Conservation (phyloP, 1,140 invertebrate genomes). For the Drosophila nannoptera region DNA sequence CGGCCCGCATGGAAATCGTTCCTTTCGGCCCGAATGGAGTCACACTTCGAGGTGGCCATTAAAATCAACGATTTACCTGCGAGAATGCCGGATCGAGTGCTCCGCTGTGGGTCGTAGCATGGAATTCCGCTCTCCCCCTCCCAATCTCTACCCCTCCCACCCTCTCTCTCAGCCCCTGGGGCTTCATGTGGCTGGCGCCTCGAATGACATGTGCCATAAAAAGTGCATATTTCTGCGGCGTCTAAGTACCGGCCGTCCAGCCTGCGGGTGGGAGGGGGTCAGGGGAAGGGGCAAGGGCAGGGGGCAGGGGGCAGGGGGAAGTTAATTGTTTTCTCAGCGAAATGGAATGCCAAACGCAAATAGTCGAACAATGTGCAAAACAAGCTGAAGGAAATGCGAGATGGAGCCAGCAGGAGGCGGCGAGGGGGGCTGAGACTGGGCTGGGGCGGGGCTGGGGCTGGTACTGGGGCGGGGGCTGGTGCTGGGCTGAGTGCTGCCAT, state of each 20-base stretch:
- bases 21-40: slow-evolving; percentile 4
- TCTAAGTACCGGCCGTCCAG: slow-evolving; percentile 32
- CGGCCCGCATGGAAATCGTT: too few species aligned
- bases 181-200: slow-evolving; percentile 5
- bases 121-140: slow-evolving; percentile 18
- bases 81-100: slow-evolving; percentile 2
- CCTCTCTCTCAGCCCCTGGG: background rate
- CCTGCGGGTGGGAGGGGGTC: background rate
- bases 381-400: slow-evolving; percentile 42
- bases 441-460: background rate
- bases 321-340: slow-evolving; percentile 64
- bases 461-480: slow-evolving; percentile 53
- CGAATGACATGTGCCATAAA: slow-evolving; percentile 61
- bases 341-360: slow-evolving; percentile 74
- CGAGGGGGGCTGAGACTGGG: background rate
- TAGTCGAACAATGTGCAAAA: slow-evolving; percentile 71
- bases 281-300: too few species aligned
- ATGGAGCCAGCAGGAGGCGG: too few species aligned
- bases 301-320: background rate
- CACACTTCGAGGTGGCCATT: slow-evolving; percentile 20
- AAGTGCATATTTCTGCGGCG: slow-evolving; percentile 42
- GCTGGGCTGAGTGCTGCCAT: slow-evolving; percentile 47
- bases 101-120: slow-evolving; percentile 13
- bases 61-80: slow-evolving; percentile 22
- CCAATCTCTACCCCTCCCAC: background rate